phyloP scores from a whole-genome alignment of 1,140 invertebrate genomes.

The Apis cerana region DNA sequence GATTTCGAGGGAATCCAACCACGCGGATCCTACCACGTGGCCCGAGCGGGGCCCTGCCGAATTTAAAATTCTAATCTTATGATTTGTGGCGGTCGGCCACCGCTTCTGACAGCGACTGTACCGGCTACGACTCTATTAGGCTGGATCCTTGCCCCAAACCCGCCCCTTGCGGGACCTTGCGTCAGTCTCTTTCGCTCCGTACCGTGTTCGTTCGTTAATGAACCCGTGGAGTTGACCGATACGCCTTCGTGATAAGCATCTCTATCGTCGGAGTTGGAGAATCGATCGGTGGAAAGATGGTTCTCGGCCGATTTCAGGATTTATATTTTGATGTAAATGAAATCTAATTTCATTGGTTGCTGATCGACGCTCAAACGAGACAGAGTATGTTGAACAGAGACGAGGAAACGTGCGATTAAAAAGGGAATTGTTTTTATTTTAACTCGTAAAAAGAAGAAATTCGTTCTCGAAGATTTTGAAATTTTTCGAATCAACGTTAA shows the following conservation, averaged over 20 bases:
- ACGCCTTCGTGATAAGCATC: not conserved
- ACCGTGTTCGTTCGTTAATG: conserved; percentile 27
- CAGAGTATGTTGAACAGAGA: no score
- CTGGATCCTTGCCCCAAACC: conserved; percentile 70
- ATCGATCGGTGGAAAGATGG: not conserved
- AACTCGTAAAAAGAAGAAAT: no score
- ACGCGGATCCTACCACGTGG: conserved; percentile 68
- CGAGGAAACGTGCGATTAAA: no score
- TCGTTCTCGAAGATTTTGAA: no score
- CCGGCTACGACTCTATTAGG: conserved; percentile 79
- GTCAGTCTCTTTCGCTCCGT: not conserved
- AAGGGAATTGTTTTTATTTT: no score
- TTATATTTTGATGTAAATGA: no score
- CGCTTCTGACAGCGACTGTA: conserved; percentile 73
- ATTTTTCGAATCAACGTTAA: no score
- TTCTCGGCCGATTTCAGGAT: no score
- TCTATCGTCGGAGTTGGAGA: no score
- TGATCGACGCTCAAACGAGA: no score
- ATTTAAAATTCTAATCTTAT: conserved; percentile 82
- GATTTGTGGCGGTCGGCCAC: conserved; percentile 75
- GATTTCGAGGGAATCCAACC: conserved; percentile 76
- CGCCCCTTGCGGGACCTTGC: conserved; percentile 63
- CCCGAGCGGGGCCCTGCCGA: conserved; percentile 51
- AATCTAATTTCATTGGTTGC: no score
- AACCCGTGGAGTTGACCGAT: not conserved